Evolutionary conservation across 2,888 invertebrate genomes (phyloP), one percentile per base, ranked within the genome.

Genomic region (Ischnus inquisitorius): DNA sequence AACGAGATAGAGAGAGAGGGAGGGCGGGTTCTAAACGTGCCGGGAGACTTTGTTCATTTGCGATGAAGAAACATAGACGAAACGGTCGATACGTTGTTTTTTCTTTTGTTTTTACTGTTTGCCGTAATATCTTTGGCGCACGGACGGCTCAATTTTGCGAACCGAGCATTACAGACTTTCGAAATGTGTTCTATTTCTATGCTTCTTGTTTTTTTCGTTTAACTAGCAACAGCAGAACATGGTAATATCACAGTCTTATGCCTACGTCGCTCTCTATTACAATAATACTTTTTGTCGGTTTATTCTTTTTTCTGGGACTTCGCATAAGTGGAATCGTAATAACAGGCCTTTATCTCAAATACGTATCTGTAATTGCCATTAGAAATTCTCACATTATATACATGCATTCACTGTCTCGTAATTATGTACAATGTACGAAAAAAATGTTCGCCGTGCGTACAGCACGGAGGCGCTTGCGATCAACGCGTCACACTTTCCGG

Each of bases 191-290:
- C 57, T 51, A 75, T 60, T 71, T 78, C 76, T 68, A 68, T 2
- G 39, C 65, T 28, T 69, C 34, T 25, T n/a, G n/a, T n/a, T 39
- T 54, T 54, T 22, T 69, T 41, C 16, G 8, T 54, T 72, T 48
- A 68, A 25, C 75, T 65, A 60, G 75, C 84, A 65, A 82, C 67
- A 83, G 65, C 77, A 19, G 67, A 75, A 76, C 72, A 67, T 76
- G 39, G 62, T 75, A 75, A 71, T 85, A 87, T 86, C 83, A 85
- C 86, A 83, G 86, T 82, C 86, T 86, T 75, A 87, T 74, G 75
- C 72, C 82, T 83, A 84, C 77, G 68, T 78, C 71, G 80, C 64
- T 48, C 34, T 83, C 75, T 39, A 10, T 76, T 82, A 75, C 74
- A 78, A 41, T 74, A 69, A 69, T 75, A 74, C 68, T 67, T 51